Conservation (phyloP, 2,113 vertebrate genomes). For the Paramisgurnus dabryanus region DNA sequence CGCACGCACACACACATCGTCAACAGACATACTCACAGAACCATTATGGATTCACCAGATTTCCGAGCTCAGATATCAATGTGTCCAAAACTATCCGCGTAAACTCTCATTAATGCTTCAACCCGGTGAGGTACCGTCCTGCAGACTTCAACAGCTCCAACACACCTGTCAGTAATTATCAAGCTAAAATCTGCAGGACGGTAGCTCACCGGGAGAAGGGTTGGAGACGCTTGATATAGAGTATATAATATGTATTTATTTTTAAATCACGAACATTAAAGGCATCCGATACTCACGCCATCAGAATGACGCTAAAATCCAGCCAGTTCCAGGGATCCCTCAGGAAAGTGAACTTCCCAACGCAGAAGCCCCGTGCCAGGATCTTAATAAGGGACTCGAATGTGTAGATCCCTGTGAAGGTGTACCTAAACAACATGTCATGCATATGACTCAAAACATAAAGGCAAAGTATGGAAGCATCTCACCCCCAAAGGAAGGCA, state of each 20-base stretch:
- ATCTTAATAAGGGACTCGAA: conserved; percentile 99
- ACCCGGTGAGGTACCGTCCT: not conserved
- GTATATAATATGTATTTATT: not conserved
- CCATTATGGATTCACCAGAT: conserved; percentile 33
- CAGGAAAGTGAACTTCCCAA: conserved; percentile 96
- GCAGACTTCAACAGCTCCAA: too few species aligned
- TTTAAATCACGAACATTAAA: not conserved
- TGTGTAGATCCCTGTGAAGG: conserved; percentile 98
- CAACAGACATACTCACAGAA: conserved; percentile 32
- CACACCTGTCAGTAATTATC: too few species aligned
- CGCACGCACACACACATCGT: conserved; percentile 21
- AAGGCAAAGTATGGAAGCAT: too few species aligned
- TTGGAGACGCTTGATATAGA: not conserved
- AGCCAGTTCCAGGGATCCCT: conserved; percentile 99
- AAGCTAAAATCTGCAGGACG: too few species aligned
- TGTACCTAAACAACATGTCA: conserved; percentile 79
- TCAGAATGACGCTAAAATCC: conserved; percentile 97
- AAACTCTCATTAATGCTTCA: not conserved
- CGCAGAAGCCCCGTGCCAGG: conserved; percentile 95
- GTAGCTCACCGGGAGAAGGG: too few species aligned
- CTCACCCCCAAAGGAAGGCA: too few species aligned
- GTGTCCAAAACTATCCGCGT: conserved; percentile 23
- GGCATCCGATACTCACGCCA: conserved; percentile 90
- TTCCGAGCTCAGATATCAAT: conserved; percentile 1
- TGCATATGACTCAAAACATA: not conserved